Evolutionary conservation across 2,888 invertebrate genomes (phyloP).

Genomic region (Drosophila siamana): DNA sequence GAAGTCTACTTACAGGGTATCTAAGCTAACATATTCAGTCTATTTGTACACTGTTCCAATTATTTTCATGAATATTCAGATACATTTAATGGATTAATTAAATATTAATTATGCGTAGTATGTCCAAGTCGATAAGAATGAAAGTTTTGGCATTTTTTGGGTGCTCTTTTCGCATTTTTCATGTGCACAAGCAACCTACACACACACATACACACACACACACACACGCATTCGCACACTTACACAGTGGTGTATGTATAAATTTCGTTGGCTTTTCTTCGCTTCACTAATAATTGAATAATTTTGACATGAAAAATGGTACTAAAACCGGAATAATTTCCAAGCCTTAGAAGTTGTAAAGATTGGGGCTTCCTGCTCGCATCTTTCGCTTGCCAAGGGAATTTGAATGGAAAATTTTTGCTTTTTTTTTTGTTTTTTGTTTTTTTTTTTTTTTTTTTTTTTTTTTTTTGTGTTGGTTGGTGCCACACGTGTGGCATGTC

Average conservation of each 20-base stretch:
- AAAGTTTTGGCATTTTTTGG: neutral
- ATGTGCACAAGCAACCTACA: neutral
- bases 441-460: neutral
- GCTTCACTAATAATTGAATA: constrained; percentile 67
- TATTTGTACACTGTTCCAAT: too few relatives aligned
- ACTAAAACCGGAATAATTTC: constrained; percentile 39
- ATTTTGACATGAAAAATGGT: constrained; percentile 66
- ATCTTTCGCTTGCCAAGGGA: constrained; percentile 8
- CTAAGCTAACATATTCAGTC: too few relatives aligned
- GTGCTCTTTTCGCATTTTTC: constrained; percentile 21
- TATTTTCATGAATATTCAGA: neutral
- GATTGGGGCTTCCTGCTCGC: constrained; percentile 2
- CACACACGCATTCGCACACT: neutral
- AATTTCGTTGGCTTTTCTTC: constrained; percentile 33
- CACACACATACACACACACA: neutral
- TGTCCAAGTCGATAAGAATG: neutral
- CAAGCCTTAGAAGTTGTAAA: constrained; percentile 24
- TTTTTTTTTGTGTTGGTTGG: neutral
- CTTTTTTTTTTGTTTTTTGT: neutral
- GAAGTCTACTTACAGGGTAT: too few relatives aligned
- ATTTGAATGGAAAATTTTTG: constrained; percentile 14
- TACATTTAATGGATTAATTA: neutral
- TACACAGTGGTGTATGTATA: neutral
- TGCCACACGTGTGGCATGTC: constrained; percentile 41
- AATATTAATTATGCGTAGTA: constrained; percentile 6